Evolutionary conservation across 2,113 vertebrate species (phyloP).

Genomic region (Mastomys coucha): DNA sequence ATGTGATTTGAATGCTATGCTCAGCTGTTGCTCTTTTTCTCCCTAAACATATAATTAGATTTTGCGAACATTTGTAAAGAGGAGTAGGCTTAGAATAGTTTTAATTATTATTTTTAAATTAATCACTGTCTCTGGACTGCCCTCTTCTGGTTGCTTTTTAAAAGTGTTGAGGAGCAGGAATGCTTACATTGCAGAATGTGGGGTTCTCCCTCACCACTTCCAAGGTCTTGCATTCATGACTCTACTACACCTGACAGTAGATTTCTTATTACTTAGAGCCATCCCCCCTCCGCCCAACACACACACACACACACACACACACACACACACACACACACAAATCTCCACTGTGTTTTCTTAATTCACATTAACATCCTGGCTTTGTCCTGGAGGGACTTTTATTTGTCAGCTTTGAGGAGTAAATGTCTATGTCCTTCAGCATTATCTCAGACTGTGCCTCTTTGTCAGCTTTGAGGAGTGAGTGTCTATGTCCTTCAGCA

Average conservation of each 20-base stretch:
- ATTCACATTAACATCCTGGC: background rate
- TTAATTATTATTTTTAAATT: background rate
- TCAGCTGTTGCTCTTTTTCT: constrained; percentile 24
- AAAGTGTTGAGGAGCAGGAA: background rate
- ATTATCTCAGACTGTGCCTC: background rate
- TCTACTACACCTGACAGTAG: background rate
- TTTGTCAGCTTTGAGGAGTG: too few relatives aligned
- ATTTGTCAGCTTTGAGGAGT: background rate
- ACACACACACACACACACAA: too few relatives aligned
- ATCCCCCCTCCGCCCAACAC: too few relatives aligned
- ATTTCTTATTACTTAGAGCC: background rate
- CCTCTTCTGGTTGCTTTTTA: constrained; percentile 56
- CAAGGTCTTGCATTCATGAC: background rate
- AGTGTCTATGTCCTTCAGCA: background rate
- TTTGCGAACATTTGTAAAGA: constrained; percentile 47
- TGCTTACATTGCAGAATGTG: background rate
- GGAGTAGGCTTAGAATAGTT: background rate
- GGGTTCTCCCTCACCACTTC: background rate
- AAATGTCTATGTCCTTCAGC: background rate
- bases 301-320: background rate
- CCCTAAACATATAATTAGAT: background rate
- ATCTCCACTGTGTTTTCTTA: background rate
- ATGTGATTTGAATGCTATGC: constrained; percentile 7
- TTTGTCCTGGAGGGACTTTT: background rate
- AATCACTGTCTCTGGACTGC: constrained; percentile 4